Evolutionary conservation across 1,140 invertebrate species (phyloP).

Genomic region (Chionoecetes opilio): DNA sequence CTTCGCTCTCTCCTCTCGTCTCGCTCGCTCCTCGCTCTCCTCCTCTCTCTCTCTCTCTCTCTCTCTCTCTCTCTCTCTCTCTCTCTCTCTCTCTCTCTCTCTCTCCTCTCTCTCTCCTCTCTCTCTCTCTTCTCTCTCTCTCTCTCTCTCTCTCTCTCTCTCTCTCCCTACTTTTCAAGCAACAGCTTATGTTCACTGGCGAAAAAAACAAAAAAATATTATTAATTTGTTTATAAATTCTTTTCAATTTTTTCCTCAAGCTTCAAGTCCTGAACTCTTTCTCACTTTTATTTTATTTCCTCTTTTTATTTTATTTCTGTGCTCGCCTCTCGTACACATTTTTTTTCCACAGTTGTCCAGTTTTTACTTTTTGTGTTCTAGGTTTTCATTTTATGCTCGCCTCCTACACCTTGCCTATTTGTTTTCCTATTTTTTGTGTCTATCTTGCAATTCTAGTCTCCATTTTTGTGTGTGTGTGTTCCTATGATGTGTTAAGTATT

Average conservation of each 20-base stretch:
- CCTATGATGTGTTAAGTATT: too few species aligned
- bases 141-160: constrained; percentile 8
- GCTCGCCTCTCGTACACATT: neutral
- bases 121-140: constrained; percentile 8
- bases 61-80: constrained; percentile 8
- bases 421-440: neutral
- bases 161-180: neutral
- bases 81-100: constrained; percentile 8
- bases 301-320: neutral
- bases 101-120: neutral
- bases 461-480: too few species aligned
- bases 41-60: neutral
- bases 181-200: neutral
- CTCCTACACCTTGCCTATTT: neutral
- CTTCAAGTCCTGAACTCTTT: neutral
- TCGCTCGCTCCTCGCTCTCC: neutral
- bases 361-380: neutral
- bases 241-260: neutral
- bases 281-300: neutral
- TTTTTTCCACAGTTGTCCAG: neutral
- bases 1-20: neutral
- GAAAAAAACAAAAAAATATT: neutral
- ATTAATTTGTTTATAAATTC: neutral
- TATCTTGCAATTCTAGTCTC: too few species aligned
- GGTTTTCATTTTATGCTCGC: neutral